Evolutionary conservation across 2,797 vertebrate species (phyloP).

Genomic region (Lacerta agilis): DNA sequence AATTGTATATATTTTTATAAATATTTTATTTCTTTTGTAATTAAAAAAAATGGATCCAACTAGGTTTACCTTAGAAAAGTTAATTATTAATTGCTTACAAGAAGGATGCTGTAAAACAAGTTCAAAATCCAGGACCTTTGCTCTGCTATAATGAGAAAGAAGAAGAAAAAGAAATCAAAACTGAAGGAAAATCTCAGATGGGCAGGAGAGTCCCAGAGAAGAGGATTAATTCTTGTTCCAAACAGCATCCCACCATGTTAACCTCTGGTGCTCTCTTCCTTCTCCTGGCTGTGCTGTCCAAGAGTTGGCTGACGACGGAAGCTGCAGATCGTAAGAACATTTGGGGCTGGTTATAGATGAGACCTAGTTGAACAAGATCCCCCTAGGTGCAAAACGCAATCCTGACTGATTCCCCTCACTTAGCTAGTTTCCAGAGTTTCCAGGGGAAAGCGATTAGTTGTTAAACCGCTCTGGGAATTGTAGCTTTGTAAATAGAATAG

Average conservation of each 20-base stretch:
- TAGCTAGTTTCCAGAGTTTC: no score
- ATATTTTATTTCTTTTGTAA: no score
- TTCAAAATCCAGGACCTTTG: slow-evolving; percentile 64
- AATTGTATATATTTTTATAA: no score
- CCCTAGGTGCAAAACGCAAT: background rate
- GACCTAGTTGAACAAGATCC: background rate
- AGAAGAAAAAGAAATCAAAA: slow-evolving; percentile 8
- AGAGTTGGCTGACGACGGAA: slow-evolving; percentile 2
- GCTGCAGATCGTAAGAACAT: slow-evolving; percentile 58
- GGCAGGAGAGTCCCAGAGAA: background rate
- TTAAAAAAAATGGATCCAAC: background rate
- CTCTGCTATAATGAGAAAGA: background rate
- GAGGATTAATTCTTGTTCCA: background rate
- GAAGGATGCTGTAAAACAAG: slow-evolving; percentile 53
- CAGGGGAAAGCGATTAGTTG: no score
- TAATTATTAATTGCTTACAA: slow-evolving; percentile 70
- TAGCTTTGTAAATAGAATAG: no score
- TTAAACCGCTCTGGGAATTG: no score
- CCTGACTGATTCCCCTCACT: no score
- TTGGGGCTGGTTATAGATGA: background rate
- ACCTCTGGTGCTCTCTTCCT: background rate
- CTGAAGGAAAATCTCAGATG: slow-evolving; percentile 14
- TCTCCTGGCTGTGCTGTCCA: slow-evolving; percentile 49
- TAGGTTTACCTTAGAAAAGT: slow-evolving; percentile 37
- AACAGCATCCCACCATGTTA: slow-evolving; percentile 34